A percentile compares a stretch with the other conserved stretches of the same genome.
Evolutionary conservation across 2,888 invertebrate species (phyloP).

Genomic region (Deilephila porcellus): DNA sequence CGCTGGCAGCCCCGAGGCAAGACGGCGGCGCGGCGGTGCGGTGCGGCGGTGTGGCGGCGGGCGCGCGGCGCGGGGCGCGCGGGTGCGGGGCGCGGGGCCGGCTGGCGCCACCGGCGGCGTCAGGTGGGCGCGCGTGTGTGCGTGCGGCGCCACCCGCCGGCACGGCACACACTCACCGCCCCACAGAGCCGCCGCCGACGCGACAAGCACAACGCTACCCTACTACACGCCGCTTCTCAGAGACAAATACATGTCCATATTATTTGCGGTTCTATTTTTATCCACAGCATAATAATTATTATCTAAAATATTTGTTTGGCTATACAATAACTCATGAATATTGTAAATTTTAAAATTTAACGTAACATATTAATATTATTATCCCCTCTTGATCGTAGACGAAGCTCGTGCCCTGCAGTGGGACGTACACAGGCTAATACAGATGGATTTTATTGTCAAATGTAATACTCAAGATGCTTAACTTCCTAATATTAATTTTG

Average conservation of each 20-base stretch:
- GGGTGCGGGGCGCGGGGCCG: constrained; percentile 66
- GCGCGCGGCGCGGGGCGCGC: constrained; percentile 57
- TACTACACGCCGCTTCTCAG: neutral
- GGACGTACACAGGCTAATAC: no score
- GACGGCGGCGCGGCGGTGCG: constrained; percentile 40
- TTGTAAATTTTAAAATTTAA: no score
- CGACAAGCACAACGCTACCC: neutral
- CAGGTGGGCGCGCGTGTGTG: constrained; percentile 81
- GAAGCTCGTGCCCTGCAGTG: no score
- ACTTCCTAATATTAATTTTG: neutral
- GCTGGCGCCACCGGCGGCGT: constrained; percentile 82
- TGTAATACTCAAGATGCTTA: no score
- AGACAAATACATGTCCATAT: constrained; percentile 2
- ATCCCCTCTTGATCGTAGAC: no score
- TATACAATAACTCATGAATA: no score
- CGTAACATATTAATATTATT: no score
- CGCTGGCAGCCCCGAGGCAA: constrained; percentile 58
- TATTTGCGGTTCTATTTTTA: neutral
- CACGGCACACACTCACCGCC: constrained; percentile 37
- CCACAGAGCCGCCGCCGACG: constrained; percentile 21
- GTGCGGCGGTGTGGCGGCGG: constrained; percentile 36
- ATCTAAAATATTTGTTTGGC: no score
- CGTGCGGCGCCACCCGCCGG: constrained; percentile 77
- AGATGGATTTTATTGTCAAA: no score
- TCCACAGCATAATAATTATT: neutral